These are phyloP conservation scores for Tympanuchus pallidicinctus DNA, from an alignment of 2,113 vertebrate genomes.

Conservation along the genomic window DNA sequence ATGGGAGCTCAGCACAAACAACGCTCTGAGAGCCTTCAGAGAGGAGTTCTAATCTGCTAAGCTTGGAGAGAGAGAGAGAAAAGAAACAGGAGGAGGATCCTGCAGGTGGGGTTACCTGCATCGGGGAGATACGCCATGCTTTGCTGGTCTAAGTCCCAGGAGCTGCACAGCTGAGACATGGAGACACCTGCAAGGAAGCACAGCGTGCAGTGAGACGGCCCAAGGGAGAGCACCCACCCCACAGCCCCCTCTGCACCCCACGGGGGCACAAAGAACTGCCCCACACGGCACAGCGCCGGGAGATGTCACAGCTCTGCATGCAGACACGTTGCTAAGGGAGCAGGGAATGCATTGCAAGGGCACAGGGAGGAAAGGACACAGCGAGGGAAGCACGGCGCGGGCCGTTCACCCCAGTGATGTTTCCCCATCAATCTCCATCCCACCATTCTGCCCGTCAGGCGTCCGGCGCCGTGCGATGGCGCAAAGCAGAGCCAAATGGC, in stretches of 20 bases:
- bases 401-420: not conserved
- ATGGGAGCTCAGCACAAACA: accelerated
- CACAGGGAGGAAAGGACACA: not conserved
- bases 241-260: not conserved
- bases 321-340: not conserved
- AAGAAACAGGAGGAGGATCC: too few relatives aligned
- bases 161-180: slow-evolving; percentile 43
- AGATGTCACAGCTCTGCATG: accelerated
- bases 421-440: not conserved
- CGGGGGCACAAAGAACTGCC: not conserved
- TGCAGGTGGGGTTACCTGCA: not conserved
- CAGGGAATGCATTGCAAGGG: not conserved
- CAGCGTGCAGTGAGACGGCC: not conserved
- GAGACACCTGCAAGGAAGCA: not conserved
- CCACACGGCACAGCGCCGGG: not conserved
- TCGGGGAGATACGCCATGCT: not conserved
- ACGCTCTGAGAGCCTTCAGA: accelerated
- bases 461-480: accelerated
- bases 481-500: not conserved
- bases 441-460: not conserved
- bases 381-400: accelerated
- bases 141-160: slow-evolving; percentile 27
- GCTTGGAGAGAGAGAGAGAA: not conserved
- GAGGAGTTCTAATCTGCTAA: accelerated
- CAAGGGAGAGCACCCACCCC: accelerated